Evolutionary conservation across 2,797 vertebrate genomes (phyloP), one percentile per base, ranked within the genome.

Genomic region (Falco novaeseelandiae): DNA sequence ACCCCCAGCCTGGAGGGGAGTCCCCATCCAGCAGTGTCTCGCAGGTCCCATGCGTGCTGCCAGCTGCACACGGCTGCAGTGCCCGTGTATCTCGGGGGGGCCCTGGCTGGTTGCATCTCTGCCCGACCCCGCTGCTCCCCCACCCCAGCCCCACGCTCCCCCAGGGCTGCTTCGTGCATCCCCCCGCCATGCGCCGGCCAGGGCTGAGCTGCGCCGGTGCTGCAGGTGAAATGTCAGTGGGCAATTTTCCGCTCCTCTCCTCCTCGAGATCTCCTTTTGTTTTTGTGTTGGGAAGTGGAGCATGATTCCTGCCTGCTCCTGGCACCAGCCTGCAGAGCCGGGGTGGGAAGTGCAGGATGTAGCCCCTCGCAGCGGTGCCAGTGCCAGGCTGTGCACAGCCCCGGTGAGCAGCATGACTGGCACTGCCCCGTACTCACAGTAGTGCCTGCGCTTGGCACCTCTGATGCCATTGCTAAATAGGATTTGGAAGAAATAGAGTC

Each of bases 181-280:
- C 25, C 42, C n/a, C n/a, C 44, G 9, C 14, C 40, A 3, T 1
- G 1, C 1, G 0, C 36, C 0, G 1, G 34, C 38, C 3, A 0
- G 48, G 63, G 52, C 38, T 67, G 67, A 65, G 72, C 48, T 0
- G 49, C 2, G 2, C 36, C 2, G 0, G 40, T 9, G 62, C 89
- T 58, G 83, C 63, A 6, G 15, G 52, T 38, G 89, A 92, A 89
- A 78, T 67, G 87, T 77, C 93, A 71, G 48, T 8, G 51, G 52
- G 73, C 55, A 27, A 89, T 87, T 89, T 95, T 95, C 66, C 4
- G 0, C 79, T 76, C 29, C 62, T 71, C 48, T 83, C 69, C 63
- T 54, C 76, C 65, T 52, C 3, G 5, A 19, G 36, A 3, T 65
- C 49, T 34, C 84, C 82, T 69, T 85, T 82, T 74, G 66, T 85